These are phyloP conservation scores for Eleutherodactylus coqui DNA, from an alignment of 2,797 vertebrate species.

Conservation along the genomic window DNA sequence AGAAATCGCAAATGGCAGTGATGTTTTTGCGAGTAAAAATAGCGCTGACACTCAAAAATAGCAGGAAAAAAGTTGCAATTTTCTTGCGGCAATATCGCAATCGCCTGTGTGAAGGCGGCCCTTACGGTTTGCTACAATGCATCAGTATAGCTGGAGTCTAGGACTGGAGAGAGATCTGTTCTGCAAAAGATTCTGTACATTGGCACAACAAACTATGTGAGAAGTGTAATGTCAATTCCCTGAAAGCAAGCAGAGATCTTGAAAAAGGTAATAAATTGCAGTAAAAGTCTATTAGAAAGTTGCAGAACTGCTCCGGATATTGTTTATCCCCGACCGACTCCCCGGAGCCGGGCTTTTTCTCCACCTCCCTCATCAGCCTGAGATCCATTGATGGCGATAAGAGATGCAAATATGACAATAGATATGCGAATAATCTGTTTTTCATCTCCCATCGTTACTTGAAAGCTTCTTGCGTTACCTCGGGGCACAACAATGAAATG, in stretches of 20 bases:
- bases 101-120: too few species aligned
- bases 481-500: conserved; percentile 44
- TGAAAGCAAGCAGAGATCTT: background rate
- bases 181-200: too few species aligned
- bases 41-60: too few species aligned
- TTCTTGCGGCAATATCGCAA: too few species aligned
- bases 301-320: background rate
- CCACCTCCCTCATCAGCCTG: background rate
- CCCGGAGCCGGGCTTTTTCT: background rate
- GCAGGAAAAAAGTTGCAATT: too few species aligned
- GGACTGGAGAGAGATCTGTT: too few species aligned
- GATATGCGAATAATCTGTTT: background rate
- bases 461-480: conserved; percentile 35
- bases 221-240: background rate
- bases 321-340: background rate
- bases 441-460: conserved; percentile 5
- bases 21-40: too few species aligned
- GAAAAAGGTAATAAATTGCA: background rate
- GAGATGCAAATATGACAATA: conserved; percentile 22
- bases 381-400: background rate
- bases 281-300: background rate
- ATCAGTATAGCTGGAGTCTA: too few species aligned
- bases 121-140: too few species aligned
- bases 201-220: background rate
- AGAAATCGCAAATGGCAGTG: too few species aligned